These are phyloP conservation scores for Micromesistius poutassou DNA, from an alignment of 2,797 vertebrate genomes.

Conservation along the genomic window DNA sequence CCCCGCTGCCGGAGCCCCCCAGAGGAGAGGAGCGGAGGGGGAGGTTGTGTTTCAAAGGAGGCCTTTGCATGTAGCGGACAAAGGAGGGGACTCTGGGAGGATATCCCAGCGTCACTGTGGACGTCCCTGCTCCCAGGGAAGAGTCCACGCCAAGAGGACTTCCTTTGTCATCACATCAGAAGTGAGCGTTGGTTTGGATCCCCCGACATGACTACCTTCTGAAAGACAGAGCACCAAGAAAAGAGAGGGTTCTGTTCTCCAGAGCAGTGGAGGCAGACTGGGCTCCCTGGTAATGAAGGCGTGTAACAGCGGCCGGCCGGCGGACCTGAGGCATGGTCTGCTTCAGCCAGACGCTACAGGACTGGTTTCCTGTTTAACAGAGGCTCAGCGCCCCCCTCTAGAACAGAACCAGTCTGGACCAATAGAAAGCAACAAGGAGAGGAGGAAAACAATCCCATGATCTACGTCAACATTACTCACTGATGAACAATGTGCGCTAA, in stretches of 20 bases:
- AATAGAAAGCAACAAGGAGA: neutral
- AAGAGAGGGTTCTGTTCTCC: slow-evolving; percentile 7
- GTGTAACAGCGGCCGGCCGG: neutral
- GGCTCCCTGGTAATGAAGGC: neutral
- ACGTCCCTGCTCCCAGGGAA: slow-evolving; percentile 9
- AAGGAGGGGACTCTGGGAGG: slow-evolving; percentile 61
- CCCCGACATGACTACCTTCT: slow-evolving; percentile 13
- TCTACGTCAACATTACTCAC: slow-evolving; percentile 23
- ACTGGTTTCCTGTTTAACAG: slow-evolving; percentile 46
- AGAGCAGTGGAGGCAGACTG: neutral
- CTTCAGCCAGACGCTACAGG: slow-evolving; percentile 31
- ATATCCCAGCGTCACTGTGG: slow-evolving; percentile 57
- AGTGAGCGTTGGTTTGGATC: slow-evolving; percentile 48
- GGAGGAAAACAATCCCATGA: slow-evolving; percentile 30
- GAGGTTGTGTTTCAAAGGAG: slow-evolving; percentile 55
- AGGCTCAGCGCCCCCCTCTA: slow-evolving; percentile 45
- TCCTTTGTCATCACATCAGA: slow-evolving; percentile 53
- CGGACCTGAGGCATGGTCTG: slow-evolving; percentile 10
- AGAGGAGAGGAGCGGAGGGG: neutral
- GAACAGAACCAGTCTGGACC: slow-evolving; percentile 47
- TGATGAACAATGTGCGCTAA: slow-evolving; percentile 11
- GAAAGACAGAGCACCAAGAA: neutral
- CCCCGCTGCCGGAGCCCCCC: slow-evolving; percentile 58
- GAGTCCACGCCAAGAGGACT: slow-evolving; percentile 73
- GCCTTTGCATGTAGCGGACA: slow-evolving; percentile 55